A percentile compares a stretch with the other conserved stretches of the same genome.
Conservation (phyloP, 2,888 invertebrate genomes). For the Oxystoma pomonae region DNA sequence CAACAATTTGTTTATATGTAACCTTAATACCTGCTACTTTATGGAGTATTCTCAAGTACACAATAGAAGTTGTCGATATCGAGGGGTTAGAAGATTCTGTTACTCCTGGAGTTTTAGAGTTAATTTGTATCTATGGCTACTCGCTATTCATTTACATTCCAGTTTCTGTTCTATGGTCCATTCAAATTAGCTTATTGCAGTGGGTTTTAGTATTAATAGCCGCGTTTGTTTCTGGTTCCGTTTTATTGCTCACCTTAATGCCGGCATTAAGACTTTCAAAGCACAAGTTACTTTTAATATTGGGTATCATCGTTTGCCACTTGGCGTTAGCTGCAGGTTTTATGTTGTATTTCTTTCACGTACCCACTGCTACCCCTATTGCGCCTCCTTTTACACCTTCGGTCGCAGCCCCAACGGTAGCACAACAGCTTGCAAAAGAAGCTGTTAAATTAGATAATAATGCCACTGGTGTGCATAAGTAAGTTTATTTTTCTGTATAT, state of each 20-base stretch:
- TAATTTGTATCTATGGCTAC: slow-evolving; percentile 94
- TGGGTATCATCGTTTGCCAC: slow-evolving; percentile 71
- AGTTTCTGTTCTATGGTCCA: slow-evolving; percentile 87
- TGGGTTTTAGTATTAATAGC: slow-evolving; percentile 84
- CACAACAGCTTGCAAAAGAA: no score
- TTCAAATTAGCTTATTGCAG: slow-evolving; percentile 75
- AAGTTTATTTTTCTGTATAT: no score
- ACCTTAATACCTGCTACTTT: slow-evolving; percentile 79
- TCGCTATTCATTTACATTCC: slow-evolving; percentile 92
- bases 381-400: neutral
- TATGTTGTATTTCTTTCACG: slow-evolving; percentile 78
- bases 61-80: slow-evolving; percentile 65
- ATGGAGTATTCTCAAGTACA: slow-evolving; percentile 73
- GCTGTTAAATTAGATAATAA: neutral
- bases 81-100: slow-evolving; percentile 61
- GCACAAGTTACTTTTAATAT: slow-evolving; percentile 60
- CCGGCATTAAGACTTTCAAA: slow-evolving; percentile 68
- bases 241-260: slow-evolving; percentile 76
- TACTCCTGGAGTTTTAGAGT: slow-evolving; percentile 70
- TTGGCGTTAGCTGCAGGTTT: slow-evolving; percentile 81
- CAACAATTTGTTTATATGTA: slow-evolving; percentile 84
- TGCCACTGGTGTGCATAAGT: neutral
- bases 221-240: slow-evolving; percentile 79
- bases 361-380: slow-evolving; percentile 4
- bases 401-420: neutral